Percentiles rank a stretch among this genome's conserved stretches.
Conservation (phyloP, 2,113 vertebrate species). For the Heteronetta atricapilla region DNA sequence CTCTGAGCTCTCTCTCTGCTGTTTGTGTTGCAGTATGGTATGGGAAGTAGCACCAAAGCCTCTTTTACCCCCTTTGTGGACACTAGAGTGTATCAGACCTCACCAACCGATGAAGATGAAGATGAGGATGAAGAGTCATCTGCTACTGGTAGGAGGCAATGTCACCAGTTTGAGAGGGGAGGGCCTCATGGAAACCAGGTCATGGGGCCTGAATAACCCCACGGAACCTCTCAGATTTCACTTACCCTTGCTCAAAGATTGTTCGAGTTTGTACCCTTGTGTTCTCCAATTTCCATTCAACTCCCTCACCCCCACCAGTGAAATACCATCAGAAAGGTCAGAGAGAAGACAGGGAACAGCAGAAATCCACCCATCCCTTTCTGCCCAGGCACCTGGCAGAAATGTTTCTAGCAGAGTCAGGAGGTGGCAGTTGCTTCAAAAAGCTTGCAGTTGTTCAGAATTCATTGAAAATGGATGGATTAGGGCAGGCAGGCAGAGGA, state of each 20-base stretch:
- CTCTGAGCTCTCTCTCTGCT: conserved; percentile 14
- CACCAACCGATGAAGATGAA: conserved; percentile 93
- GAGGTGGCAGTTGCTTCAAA: neutral
- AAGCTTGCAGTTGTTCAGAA: neutral
- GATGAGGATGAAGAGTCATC: conserved; percentile 84
- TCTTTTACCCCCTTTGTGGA: conserved; percentile 98
- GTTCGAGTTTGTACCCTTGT: neutral
- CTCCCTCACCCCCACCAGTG: neutral
- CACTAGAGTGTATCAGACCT: conserved; percentile 94
- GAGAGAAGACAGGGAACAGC: neutral
- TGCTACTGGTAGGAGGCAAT: conserved; percentile 81
- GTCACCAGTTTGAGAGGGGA: neutral
- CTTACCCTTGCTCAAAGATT: neutral
- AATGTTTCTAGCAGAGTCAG: neutral
- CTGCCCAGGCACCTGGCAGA: neutral
- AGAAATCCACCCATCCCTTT: neutral
- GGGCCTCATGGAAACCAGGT: neutral
- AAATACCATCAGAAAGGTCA: neutral
- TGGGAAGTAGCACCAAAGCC: conserved; percentile 92
- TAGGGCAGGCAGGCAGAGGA: neutral
- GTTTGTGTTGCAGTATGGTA: conserved; percentile 83
- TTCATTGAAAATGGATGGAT: neutral
- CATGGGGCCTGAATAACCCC: neutral
- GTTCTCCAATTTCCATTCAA: neutral
- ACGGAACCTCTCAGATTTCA: neutral